A percentile compares a stretch with the other conserved stretches of the same genome.
Evolutionary conservation across 2,113 vertebrate genomes (phyloP).

Genomic region (Pelvicachromis taeniatus): DNA sequence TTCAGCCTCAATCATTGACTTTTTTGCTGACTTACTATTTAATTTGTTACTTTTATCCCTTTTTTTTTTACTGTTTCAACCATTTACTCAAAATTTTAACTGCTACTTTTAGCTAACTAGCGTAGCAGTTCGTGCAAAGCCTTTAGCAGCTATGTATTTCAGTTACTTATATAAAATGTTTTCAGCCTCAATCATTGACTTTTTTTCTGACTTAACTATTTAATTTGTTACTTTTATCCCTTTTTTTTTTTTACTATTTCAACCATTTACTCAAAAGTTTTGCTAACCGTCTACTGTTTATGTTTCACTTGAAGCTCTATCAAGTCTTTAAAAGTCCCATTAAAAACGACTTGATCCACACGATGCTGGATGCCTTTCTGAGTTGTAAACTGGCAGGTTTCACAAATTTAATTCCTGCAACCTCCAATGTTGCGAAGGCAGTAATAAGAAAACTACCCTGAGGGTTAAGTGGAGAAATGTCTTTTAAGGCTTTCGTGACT

Average conservation of each 20-base stretch:
- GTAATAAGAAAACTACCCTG: background rate
- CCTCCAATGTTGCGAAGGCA: background rate
- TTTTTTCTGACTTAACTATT: background rate
- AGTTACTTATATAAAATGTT: background rate
- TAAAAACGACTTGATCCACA: background rate
- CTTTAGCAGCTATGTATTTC: background rate
- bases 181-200: background rate
- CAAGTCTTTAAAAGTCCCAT: background rate
- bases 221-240: background rate
- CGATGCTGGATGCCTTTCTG: background rate
- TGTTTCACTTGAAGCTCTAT: accelerated
- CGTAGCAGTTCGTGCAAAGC: background rate
- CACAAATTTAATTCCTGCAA: background rate
- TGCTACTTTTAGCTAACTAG: background rate
- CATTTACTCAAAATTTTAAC: background rate
- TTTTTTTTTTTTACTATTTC: background rate
- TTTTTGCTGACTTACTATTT: background rate
- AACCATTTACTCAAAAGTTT: background rate
- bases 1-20: background rate
- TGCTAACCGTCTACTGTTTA: background rate
- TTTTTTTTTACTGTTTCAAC: background rate
- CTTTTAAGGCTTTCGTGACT: background rate
- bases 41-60: background rate
- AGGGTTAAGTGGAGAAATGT: background rate
- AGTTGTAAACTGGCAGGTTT: background rate